These are phyloP conservation scores for Lasioglossum malachurum DNA, from an alignment of 2,888 invertebrate genomes.

Conservation along the genomic window DNA sequence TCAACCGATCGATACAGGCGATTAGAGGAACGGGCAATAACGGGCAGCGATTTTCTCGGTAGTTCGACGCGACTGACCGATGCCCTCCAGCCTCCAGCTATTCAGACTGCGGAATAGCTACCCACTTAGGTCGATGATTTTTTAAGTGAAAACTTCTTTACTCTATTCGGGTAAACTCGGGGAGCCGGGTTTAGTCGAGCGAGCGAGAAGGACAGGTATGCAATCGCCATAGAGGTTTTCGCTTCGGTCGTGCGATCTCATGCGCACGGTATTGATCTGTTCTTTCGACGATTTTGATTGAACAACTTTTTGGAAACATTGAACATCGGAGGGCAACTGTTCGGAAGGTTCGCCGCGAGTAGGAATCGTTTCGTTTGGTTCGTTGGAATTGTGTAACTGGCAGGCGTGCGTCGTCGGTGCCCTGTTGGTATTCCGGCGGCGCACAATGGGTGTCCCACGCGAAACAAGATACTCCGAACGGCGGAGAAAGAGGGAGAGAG, in stretches of 20 bases:
- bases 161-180: too few species aligned
- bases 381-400: conserved; percentile 21
- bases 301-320: not conserved
- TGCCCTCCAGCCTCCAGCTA: not conserved
- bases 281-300: too few species aligned
- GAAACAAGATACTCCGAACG: conserved; percentile 13
- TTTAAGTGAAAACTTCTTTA: not conserved
- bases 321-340: not conserved
- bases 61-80: not conserved
- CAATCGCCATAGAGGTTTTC: too few species aligned
- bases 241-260: too few species aligned
- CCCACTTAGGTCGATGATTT: not conserved
- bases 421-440: conserved; percentile 4
- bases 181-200: too few species aligned
- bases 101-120: not conserved
- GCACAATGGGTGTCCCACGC: conserved; percentile 30
- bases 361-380: not conserved
- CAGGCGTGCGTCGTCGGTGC: not conserved
- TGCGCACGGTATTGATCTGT: too few species aligned
- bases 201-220: too few species aligned
- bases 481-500: not conserved
- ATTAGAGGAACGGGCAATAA: conserved; percentile 6
- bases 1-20: not conserved
- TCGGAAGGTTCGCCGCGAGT: not conserved
- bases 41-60: conserved; percentile 6